Conservation (phyloP, 2,113 vertebrate genomes). For the Sardina pilchardus region DNA sequence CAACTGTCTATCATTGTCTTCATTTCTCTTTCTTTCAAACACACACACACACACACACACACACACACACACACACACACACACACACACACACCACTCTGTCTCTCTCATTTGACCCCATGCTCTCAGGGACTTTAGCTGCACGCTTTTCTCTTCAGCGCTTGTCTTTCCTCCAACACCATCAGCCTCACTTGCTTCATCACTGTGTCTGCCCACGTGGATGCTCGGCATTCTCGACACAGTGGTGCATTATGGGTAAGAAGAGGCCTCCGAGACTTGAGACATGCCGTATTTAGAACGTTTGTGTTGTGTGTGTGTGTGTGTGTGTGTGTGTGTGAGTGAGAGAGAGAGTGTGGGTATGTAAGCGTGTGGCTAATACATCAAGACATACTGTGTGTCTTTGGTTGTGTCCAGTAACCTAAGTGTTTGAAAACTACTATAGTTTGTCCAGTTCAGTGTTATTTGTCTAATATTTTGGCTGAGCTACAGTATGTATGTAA, state of each 20-base stretch:
- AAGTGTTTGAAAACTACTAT: not conserved
- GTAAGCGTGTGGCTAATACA: not conserved
- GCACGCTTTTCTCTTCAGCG: conserved; percentile 1
- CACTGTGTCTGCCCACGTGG: not conserved
- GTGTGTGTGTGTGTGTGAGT: conserved; percentile 21
- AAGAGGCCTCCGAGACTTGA: not conserved
- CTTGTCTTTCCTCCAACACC: not conserved
- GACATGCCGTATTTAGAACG: not conserved
- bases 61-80: not conserved
- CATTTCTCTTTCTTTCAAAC: not conserved
- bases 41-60: not conserved
- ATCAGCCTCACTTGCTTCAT: not conserved
- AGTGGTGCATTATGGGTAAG: conserved; percentile 15
- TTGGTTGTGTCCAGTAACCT: not conserved
- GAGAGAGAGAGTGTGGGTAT: conserved; percentile 19
- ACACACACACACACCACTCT: not conserved
- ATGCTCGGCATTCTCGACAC: not conserved
- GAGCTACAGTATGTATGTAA: not conserved
- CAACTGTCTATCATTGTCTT: not conserved
- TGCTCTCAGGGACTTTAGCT: conserved; percentile 8
- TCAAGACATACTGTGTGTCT: not conserved
- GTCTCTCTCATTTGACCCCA: not conserved
- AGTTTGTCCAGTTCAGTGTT: not conserved
- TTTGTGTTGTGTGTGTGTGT: not conserved
- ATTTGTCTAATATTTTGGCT: not conserved